A percentile compares a stretch with the other conserved stretches of the same genome.
These are phyloP conservation scores for Leucophora obtusa DNA, from an alignment of 2,888 invertebrate species.

Conservation along the genomic window DNA sequence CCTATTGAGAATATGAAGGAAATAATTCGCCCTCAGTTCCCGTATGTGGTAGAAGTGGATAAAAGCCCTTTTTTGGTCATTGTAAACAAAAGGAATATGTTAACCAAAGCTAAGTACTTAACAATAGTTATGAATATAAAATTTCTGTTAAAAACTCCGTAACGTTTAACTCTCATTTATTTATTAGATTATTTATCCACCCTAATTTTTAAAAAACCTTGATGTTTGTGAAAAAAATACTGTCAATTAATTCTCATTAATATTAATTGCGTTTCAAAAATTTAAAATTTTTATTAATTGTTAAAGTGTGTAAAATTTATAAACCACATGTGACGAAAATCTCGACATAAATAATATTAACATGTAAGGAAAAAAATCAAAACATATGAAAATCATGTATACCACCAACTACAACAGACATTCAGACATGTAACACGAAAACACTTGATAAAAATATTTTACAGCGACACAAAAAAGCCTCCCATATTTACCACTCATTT, in stretches of 20 bases:
- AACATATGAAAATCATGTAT: conserved; percentile 15
- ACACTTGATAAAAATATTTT: conserved; percentile 10
- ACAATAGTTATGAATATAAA: no score
- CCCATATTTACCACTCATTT: conserved; percentile 34
- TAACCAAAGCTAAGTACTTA: no score
- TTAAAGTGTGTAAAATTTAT: conserved; percentile 13
- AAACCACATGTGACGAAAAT: neutral
- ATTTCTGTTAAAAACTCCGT: no score
- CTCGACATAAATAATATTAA: neutral
- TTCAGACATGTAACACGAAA: neutral
- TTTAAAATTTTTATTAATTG: conserved; percentile 10
- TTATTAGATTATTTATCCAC: no score
- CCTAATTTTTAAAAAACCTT: no score
- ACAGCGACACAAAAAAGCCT: neutral
- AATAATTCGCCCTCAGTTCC: no score
- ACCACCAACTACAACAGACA: neutral
- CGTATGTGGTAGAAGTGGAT: no score
- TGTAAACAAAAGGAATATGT: no score
- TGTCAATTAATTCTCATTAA: conserved; percentile 19
- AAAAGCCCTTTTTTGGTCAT: no score
- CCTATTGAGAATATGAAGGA: no score
- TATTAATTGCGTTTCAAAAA: conserved; percentile 13
- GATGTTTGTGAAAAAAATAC: no score
- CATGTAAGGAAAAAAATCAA: neutral
- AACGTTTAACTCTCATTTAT: no score